Conservation (phyloP, 2,113 vertebrate genomes). For the Tachycineta bicolor region DNA sequence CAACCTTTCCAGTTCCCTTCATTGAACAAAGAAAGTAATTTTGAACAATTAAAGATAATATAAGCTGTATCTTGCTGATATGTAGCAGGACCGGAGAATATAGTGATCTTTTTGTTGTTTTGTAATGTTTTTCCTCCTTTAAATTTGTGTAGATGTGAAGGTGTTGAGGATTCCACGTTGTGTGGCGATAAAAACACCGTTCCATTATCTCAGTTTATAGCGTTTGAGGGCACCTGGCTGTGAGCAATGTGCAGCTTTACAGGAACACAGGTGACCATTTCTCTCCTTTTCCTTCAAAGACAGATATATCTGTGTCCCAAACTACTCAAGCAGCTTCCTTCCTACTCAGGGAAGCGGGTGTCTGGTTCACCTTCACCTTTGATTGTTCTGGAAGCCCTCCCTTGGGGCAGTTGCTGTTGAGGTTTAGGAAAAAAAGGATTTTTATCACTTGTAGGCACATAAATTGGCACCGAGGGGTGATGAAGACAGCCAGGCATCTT, state of each 20-base stretch:
- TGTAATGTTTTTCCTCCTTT: neutral
- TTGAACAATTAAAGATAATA: neutral
- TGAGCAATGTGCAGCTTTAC: neutral
- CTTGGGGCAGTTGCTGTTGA: neutral
- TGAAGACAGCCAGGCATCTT: neutral
- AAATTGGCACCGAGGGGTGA: neutral
- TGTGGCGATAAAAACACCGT: neutral
- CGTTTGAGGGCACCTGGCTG: neutral
- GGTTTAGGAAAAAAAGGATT: neutral
- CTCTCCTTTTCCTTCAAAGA: neutral
- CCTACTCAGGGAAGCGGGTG: neutral
- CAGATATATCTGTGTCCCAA: fast-evolving
- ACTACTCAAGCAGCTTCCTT: neutral
- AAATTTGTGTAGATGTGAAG: neutral
- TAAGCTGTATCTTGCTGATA: neutral
- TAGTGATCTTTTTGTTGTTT: neutral
- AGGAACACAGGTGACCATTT: neutral
- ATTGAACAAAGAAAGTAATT: neutral
- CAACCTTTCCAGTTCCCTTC: neutral
- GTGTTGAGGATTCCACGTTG: neutral
- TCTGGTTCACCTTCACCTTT: neutral
- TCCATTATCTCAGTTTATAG: neutral
- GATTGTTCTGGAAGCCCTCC: neutral
- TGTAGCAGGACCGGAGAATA: fast-evolving
- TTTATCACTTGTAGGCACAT: neutral